Evolutionary conservation across 2,888 invertebrate species (phyloP), one percentile per base, ranked within the genome.

Genomic region (Asteroscopus sphinx): DNA sequence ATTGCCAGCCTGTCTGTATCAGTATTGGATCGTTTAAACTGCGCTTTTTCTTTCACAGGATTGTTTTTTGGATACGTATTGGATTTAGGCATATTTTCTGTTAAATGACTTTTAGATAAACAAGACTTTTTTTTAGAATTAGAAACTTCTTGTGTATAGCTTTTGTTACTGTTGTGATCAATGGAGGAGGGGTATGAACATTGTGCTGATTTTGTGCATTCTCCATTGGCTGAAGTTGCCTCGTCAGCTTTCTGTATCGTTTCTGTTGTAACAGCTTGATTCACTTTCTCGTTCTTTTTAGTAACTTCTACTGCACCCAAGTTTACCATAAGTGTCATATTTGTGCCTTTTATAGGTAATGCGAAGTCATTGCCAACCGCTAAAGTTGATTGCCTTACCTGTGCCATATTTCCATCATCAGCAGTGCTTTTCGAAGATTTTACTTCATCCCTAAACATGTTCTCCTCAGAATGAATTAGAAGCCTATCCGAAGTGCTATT

Each of bases 301-400:
- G 54, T 69, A n/a, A 13, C 52, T 39, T 77, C 72, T 26, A 66
- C 65, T 3, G 79, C 68, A 13, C 75, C 84, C 57, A 88, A 78
- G 44, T 73, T 85, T 2, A 92, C 88, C 74, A 82, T 87, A 7
- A 93, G 77, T 16, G 85, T 90, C 91, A 93, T 92, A 64, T 92
- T 92, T 36, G 93, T 93, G n/a, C 92, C 92, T 69, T 88, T 80
- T 60, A 93, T 89, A 12, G 93, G 93, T 68, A 92, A 88, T 5
- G 82, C 81, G 53, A 83, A 90, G 56, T 91, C 62, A 35, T 62
- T 69, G 6, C 9, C 46, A 15, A 11, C 11, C 0, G 9, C 9
- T 36, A 13, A 11, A 17, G 44, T 2, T 3, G 36, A 16, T 16
- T 16, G 11, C 16, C 26, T 26, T 0, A 6, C 7, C 0, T 3